Evolutionary conservation across 92 coral and sea anemone species (phyloP), one percentile per base, ranked within the genome.

Genomic region (Palythoa heliodiscus): DNA sequence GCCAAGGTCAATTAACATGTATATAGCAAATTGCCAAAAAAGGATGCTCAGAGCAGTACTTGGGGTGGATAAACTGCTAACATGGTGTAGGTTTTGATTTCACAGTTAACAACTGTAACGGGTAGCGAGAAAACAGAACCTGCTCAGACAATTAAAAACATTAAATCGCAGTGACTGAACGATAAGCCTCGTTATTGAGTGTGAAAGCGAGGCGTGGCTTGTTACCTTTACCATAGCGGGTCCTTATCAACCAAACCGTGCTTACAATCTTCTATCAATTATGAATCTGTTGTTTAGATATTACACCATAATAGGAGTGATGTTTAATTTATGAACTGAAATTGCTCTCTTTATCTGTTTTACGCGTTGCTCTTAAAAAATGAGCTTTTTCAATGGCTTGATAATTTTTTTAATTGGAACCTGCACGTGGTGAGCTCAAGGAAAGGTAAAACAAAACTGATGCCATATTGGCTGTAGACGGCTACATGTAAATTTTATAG

Each of bases 221-320:
- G 2, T 25, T 80, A 4, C 39, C 24, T 53, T 80, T 64, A 16
- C 73, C 58, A 20, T 80, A 57, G 25, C 13, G 84, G 29, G 74
- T 66, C 55, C 66, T 80, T 80, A 64, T 64, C 57, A 64, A 67
- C 40, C 16, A 20, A 7, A 67, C 84, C 20, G 43, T 80, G 73
- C 73, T 52, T 80, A 16, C 84, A 80, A 63, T 80, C 61, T 66
- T 47, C 84, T 52, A 80, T 80, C 84, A 80, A 80, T 80, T 64
- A 80, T 80, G 43, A 22, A 80, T 80, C 74, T 52, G 53, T 24
- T 80, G 84, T 80, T 80, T 80, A 66, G 38, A 80, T 66, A 80
- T 80, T 80, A 66, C 75, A 54, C 66, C 84, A 80, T 80, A 80
- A 80, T 66, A 57, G 84, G 84, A 48, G 74, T 80, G 63, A 64